phyloP scores from a whole-genome alignment of 2,113 vertebrate species.

The Motacilla alba region DNA sequence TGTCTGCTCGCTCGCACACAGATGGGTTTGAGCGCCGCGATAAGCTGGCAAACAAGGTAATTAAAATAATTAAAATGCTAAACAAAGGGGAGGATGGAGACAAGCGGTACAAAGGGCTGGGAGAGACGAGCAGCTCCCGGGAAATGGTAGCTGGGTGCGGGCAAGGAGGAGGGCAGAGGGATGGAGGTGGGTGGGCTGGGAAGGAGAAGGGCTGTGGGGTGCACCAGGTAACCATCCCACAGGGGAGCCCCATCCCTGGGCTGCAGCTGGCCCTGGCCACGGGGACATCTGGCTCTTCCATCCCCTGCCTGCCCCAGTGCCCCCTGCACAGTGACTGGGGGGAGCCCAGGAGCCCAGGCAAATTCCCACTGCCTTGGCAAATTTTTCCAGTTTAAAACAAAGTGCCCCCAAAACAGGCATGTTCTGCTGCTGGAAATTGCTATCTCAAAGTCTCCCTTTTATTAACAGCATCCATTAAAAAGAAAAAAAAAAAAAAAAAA shows the following conservation, averaged over 20 bases:
- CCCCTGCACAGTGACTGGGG: not conserved
- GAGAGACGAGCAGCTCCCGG: constrained; percentile 15
- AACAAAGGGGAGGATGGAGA: constrained; percentile 68
- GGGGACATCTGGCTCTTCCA: not conserved
- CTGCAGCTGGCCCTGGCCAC: fast-evolving
- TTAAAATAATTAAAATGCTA: constrained; percentile 76
- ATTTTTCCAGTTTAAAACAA: not conserved
- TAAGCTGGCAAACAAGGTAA: constrained; percentile 74
- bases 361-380: not conserved
- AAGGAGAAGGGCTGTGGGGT: not conserved
- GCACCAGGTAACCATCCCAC: fast-evolving
- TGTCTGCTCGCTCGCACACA: constrained; percentile 41
- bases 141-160: not conserved
- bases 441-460: not conserved
- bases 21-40: constrained; percentile 65
- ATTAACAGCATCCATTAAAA: constrained; percentile 14
- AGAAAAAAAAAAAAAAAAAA: not conserved
- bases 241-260: fast-evolving
- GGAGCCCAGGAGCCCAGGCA: not conserved
- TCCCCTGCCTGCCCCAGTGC: not conserved
- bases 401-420: constrained; percentile 2
- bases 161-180: not conserved
- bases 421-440: not conserved
- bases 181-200: not conserved
- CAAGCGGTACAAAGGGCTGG: constrained; percentile 50